A percentile compares a stretch with the other conserved stretches of the same genome.
Evolutionary conservation across 2,797 vertebrate species (phyloP).

Genomic region (Notolabrus celidotus): DNA sequence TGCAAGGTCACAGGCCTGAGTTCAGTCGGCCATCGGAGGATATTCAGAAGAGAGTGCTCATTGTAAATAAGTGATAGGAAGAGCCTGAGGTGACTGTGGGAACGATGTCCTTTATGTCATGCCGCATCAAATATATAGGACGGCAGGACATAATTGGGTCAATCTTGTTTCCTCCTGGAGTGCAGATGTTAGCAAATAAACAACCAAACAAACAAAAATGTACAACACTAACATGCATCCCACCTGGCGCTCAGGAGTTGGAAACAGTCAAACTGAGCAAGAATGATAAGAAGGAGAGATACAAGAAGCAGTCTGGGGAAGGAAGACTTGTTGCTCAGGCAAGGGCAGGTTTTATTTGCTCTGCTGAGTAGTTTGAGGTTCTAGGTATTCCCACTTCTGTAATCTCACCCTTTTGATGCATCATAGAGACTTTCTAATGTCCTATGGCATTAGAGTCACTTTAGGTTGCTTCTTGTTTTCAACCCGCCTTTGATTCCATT

Average conservation of each 20-base stretch:
- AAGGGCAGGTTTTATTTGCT: background rate
- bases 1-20: conserved; percentile 46
- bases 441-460: background rate
- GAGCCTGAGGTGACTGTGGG: conserved; percentile 60
- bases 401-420: too few species aligned
- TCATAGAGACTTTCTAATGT: background rate
- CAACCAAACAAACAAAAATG: conserved; percentile 55
- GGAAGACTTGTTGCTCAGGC: conserved; percentile 20
- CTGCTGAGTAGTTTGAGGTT: background rate
- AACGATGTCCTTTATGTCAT: conserved; percentile 61
- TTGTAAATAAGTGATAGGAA: conserved; percentile 80
- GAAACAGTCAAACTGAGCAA: conserved; percentile 45
- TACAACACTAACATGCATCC: conserved; percentile 7
- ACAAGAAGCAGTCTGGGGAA: conserved; percentile 19
- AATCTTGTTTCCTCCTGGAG: conserved; percentile 37
- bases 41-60: conserved; percentile 62
- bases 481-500: background rate
- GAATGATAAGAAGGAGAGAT: conserved; percentile 38
- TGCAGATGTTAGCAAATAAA: conserved; percentile 63
- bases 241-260: background rate
- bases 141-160: conserved; percentile 63
- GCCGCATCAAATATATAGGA: conserved; percentile 68
- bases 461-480: background rate
- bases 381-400: conserved; percentile 4
- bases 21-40: conserved; percentile 43